Base-by-base conservation (phyloP, 2,888 invertebrate genomes). In the Eristalis tenax region DNA sequence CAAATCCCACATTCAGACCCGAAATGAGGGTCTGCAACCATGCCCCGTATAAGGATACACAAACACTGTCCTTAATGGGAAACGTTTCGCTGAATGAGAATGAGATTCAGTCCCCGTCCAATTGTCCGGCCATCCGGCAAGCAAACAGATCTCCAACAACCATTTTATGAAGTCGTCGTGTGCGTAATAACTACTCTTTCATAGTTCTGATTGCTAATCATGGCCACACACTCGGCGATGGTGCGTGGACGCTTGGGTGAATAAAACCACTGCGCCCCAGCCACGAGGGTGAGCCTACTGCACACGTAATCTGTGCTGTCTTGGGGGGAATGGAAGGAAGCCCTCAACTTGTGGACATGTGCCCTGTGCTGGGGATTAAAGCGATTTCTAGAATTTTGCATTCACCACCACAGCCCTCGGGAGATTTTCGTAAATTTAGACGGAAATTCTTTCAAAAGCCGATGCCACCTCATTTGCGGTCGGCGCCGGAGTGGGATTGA, bases 171-270 rank as follows among this genome's bases (percentile, higher is more conserved):
- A 70, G 59, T 59, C 70, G 59, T 70, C 57, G 57, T 38, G 69
- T 35, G 35, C 57, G 70, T 38, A 70, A 70, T 70, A 70, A 70
- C 70, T 59, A 70, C 57, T 70, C 38, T 38, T 70, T 56, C 38
- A 59, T 59, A 35, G 38, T 70, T 38, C 18, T 70, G 70, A 70
- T 59, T 70, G 57, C 38, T 35, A 59, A 70, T 35, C 23, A 50
- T 50, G 50, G 50, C 50, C 50, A 18, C 50, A 50, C 50, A 50
- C 18, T 50, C 18, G 18, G n/a, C 10, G 32, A 6, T 57, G 57
- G 23, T 70, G 26, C 2, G 28, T 38, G 35, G n/a, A 13, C n/a
- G n/a, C n/a, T 43, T 2, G n/a, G 40, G n/a, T 1, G 40, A n/a
- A 43, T 38, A 38, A 38, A n/a, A 56, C 10, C 50, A 5, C 23